A percentile compares a stretch with the other conserved stretches of the same genome.
phyloP scores from a whole-genome alignment of 2,113 vertebrate species.

The Lophotis ruficrista region DNA sequence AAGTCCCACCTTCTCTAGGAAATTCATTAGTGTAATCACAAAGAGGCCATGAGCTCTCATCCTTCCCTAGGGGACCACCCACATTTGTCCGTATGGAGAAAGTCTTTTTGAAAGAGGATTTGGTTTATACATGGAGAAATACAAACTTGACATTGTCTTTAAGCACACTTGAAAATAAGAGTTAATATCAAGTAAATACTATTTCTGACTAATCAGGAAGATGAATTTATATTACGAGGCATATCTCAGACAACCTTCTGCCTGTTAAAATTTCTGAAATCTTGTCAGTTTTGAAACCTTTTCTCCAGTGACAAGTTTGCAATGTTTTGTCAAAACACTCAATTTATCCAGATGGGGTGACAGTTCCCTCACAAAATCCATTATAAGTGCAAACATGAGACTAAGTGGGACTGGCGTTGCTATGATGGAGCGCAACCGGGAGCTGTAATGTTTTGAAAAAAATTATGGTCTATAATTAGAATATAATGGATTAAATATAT shows the following conservation, averaged over 20 bases:
- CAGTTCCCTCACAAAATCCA: constrained; percentile 53
- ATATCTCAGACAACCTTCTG: constrained; percentile 10
- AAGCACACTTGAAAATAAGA: constrained; percentile 31
- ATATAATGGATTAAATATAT: neutral
- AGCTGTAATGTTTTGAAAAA: neutral
- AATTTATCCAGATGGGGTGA: constrained; percentile 37
- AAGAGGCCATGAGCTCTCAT: neutral
- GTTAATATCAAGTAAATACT: constrained; percentile 45
- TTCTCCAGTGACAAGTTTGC: constrained; percentile 21
- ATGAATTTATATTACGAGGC: constrained; percentile 55
- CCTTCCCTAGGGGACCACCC: neutral
- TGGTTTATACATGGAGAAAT: constrained; percentile 27
- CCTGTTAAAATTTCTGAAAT: constrained; percentile 58
- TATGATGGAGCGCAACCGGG: neutral
- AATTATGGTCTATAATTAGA: neutral
- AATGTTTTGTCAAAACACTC: constrained; percentile 41
- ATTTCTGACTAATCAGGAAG: constrained; percentile 50
- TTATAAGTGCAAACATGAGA: constrained; percentile 43
- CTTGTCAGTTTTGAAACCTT: constrained; percentile 32
- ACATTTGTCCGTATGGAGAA: neutral
- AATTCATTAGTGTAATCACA: constrained; percentile 39
- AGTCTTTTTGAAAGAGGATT: neutral
- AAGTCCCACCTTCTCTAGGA: constrained; percentile 4
- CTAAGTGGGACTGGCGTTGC: neutral
- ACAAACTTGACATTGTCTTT: constrained; percentile 36